Percentiles rank a stretch among this genome's conserved stretches.
Conservation (phyloP, 2,888 invertebrate genomes). For the Eledona agricola region DNA sequence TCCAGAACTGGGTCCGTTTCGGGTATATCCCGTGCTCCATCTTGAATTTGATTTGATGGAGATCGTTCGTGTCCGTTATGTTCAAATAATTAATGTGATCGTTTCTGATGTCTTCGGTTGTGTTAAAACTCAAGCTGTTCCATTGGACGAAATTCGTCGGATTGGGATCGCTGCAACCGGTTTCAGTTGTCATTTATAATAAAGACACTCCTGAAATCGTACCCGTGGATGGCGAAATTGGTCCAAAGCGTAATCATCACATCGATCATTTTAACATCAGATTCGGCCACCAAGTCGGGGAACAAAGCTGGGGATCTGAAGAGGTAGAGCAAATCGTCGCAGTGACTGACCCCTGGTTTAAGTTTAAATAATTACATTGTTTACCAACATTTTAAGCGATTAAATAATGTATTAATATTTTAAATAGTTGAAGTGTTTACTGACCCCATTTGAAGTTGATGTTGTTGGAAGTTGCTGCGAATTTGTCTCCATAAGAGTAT, state of each 20-base stretch:
- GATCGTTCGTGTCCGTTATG: conserved; percentile 37
- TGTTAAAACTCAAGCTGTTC: conserved; percentile 29
- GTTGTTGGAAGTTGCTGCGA: conserved; percentile 55
- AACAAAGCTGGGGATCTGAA: conserved; percentile 63
- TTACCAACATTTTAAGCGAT: not conserved
- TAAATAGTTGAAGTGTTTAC: conserved; percentile 2
- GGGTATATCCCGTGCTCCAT: conserved; percentile 18
- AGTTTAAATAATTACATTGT: conserved; percentile 16
- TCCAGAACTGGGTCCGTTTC: conserved; percentile 36
- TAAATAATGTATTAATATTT: not conserved
- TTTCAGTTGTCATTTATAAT: conserved; percentile 9
- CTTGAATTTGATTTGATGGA: conserved; percentile 7
- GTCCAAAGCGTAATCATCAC: conserved; percentile 62
- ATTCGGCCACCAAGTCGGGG: conserved; percentile 55
- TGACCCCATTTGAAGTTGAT: conserved; percentile 55
- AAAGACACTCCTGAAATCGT: conserved; percentile 13
- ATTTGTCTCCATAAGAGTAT: conserved; percentile 61
- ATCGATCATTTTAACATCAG: conserved; percentile 58
- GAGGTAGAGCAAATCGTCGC: conserved; percentile 66
- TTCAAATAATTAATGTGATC: conserved; percentile 43
- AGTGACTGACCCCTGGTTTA: conserved; percentile 63
- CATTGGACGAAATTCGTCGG: conserved; percentile 37
- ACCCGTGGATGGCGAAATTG: conserved; percentile 65
- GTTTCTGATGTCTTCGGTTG: conserved; percentile 33
- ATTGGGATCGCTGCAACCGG: conserved; percentile 46